Conservation (phyloP, 2,888 invertebrate species). For the Scaptodrosophila latifasciaeformis region DNA sequence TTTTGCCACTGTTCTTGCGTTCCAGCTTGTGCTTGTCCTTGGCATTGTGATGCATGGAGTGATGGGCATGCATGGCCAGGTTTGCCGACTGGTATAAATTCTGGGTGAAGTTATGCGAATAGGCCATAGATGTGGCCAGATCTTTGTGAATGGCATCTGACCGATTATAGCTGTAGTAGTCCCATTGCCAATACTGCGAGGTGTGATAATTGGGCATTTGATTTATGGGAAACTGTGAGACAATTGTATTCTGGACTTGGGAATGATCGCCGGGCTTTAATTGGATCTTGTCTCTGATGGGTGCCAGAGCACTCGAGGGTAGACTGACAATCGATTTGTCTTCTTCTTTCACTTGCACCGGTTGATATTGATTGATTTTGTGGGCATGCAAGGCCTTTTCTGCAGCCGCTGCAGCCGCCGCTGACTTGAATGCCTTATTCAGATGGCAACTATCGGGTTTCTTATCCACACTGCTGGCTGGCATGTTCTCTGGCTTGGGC, state of each 20-base stretch:
- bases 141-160: constrained; percentile 78
- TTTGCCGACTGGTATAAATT: constrained; percentile 74
- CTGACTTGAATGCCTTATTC: constrained; percentile 21
- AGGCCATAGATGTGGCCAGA: constrained; percentile 74
- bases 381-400: constrained; percentile 34
- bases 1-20: constrained; percentile 63
- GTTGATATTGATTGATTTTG: constrained; percentile 21
- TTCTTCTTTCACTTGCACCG: constrained; percentile 67
- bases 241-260: constrained; percentile 69
- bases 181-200: constrained; percentile 82
- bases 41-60: constrained; percentile 70
- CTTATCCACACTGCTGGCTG: constrained; percentile 24
- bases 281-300: constrained; percentile 60
- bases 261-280: constrained; percentile 62
- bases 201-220: constrained; percentile 82
- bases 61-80: constrained; percentile 73
- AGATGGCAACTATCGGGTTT: constrained; percentile 29
- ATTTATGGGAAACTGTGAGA: constrained; percentile 80
- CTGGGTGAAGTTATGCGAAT: constrained; percentile 73
- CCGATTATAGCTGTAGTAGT: constrained; percentile 79
- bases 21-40: constrained; percentile 71
- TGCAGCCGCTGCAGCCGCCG: background rate
- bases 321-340: constrained; percentile 48
- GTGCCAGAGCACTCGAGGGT: constrained; percentile 26
- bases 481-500: constrained; percentile 26